A percentile compares a stretch with the other conserved stretches of the same genome.
Conservation (phyloP, 2,113 vertebrate genomes). For the Cyphomyrus plagiostoma region DNA sequence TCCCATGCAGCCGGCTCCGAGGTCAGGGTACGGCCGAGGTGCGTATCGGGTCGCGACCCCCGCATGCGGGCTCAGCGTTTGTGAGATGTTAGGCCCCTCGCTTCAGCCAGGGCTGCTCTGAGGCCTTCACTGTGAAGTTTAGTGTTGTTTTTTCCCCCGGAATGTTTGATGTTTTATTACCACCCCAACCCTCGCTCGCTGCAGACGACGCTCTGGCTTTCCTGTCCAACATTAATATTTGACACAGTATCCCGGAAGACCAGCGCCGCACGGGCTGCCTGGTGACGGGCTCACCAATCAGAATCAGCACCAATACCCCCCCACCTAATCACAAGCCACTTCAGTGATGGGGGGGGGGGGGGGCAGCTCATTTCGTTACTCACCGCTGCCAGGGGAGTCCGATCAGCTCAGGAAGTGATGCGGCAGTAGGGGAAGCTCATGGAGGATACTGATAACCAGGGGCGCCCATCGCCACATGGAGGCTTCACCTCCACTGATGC, state of each 20-base stretch:
- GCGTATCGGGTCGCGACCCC: background rate
- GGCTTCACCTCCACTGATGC: background rate
- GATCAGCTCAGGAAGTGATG: background rate
- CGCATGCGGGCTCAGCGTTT: background rate
- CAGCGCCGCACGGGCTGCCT: background rate
- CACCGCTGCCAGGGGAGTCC: background rate
- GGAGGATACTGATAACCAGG: background rate
- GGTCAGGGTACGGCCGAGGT: background rate
- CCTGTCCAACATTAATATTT: background rate
- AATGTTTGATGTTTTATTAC: background rate
- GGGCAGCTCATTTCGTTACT: background rate
- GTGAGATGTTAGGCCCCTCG: background rate
- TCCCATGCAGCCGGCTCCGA: background rate
- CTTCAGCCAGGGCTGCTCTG: background rate
- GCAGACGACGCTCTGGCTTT: background rate
- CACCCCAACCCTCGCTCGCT: background rate
- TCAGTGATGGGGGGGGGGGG: too few species aligned
- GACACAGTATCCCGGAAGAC: background rate
- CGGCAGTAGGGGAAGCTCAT: background rate
- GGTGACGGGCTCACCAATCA: background rate
- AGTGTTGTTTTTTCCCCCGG: background rate
- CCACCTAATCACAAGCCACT: background rate
- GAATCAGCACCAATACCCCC: background rate
- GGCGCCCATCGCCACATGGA: background rate
- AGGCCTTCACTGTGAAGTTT: background rate